Evolutionary conservation across 2,888 invertebrate genomes (phyloP).

Genomic region (Aricia artaxerxes): DNA sequence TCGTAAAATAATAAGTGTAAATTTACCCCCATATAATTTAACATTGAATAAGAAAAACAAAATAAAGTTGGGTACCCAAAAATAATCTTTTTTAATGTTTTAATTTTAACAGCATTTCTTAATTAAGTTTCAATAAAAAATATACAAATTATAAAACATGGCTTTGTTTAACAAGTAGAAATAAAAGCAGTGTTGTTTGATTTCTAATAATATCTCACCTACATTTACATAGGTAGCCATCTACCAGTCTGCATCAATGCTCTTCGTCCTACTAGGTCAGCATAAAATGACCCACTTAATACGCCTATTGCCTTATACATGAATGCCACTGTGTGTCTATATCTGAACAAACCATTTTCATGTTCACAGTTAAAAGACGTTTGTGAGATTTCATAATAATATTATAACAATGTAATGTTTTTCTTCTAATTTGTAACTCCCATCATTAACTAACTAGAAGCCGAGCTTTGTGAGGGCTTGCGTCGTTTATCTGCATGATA

Average conservation of each 20-base stretch:
- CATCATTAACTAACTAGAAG: too few relatives aligned
- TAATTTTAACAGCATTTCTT: too few relatives aligned
- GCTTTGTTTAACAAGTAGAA: neutral
- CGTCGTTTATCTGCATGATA: too few relatives aligned
- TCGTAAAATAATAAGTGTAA: too few relatives aligned
- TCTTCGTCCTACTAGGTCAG: neutral
- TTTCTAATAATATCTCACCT: neutral
- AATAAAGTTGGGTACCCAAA: too few relatives aligned
- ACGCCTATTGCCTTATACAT: neutral
- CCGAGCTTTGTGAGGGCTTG: too few relatives aligned
- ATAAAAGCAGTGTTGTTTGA: neutral
- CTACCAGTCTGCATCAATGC: neutral
- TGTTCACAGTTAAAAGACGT: neutral
- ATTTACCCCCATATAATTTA: too few relatives aligned
- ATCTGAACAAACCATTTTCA: neutral
- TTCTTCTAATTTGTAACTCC: too few relatives aligned
- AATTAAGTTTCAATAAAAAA: too few relatives aligned
- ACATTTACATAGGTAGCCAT: neutral
- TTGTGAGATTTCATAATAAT: neutral
- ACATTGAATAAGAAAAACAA: too few relatives aligned
- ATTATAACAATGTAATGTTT: too few relatives aligned
- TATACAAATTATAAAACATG: neutral
- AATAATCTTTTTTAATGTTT: too few relatives aligned
- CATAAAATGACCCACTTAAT: neutral
- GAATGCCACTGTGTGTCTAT: neutral